Base-by-base conservation (phyloP, 2,797 vertebrate species). In the Lepilemur septentrionalis region DNA sequence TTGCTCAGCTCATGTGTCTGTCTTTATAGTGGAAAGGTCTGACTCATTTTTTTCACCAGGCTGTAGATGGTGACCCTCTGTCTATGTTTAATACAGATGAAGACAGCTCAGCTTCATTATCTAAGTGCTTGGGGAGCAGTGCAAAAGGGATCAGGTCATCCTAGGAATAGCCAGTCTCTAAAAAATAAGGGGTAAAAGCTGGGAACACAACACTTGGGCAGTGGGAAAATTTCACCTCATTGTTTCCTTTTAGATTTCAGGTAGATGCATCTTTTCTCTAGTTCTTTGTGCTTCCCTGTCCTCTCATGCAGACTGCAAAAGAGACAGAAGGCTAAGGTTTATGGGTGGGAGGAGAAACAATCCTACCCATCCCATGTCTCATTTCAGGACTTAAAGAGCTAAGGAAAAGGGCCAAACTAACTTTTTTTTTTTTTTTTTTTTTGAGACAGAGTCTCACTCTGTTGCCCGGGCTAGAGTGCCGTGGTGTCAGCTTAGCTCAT, bases 221-320 rank as follows among this genome's bases (percentile, higher is more conserved):
- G 72, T 35, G 35, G 92, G 78, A 50, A 65, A 63, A 82, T 59
- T 78, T 50, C 90, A 94, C 69, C 41, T 93, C 93, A 92, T 78
- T 88, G 32, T 84, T 55, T 95, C 91, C 88, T 94, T 91, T 96
- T 91, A 94, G 83, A 86, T 89, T 79, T 97, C 93, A 93, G 79
- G 72, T 61, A 85, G 61, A 92, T 84, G 65, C 41, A 80, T 65
- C 82, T 94, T 95, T 96, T 94, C 81, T 96, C 69, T 72, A 72
- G 69, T 75, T 63, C 85, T 91, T 87, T 97, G 78, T 18, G 30
- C 69, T 94, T 89, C 82, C 93, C 91, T 87, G 73, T 95, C 81
- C 78, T 92, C 80, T 57, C 88, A 91, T 14, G 65, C 20, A 81
- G 86, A 93, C 94, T 97, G 78, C 11, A 17, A 88, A 69, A 93